Base-by-base conservation (phyloP, 1,140 invertebrate species). In the Heliothis subflexa region DNA sequence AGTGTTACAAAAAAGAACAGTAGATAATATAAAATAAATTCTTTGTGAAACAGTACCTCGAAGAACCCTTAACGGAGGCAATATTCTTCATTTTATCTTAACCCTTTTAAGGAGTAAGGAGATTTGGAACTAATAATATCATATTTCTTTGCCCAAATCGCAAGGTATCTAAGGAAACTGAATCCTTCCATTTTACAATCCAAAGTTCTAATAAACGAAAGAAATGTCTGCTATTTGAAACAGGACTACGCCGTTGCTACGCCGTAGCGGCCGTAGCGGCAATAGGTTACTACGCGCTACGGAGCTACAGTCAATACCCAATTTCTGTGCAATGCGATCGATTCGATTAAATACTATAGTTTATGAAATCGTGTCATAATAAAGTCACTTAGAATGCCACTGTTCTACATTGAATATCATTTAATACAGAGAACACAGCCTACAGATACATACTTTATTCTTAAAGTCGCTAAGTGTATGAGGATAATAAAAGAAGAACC, bases 71-170 rank as follows among this genome's bases (percentile, higher is more conserved):
- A 54, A 16, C 14, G 52, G n/a, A 54, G 7, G 52, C 52, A 54
- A 54, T 54, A 54, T 16, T 54, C 25, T 66, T 49, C 21, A 47
- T 18, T 13, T 11, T 45, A 40, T 13, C 0, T 12, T 50, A 50
- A 52, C 21, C 66, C 47, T 52, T n/a, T 70, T 70, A 52, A 70
- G 2, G 21, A 50, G 12, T 70, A 28, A 25, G 18, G 12, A 21
- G 3, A 18, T n/a, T 28, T n/a, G 11, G 12, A 70, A 49, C 18
- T 28, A 70, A 70, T 70, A 70, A 70, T 70, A 70, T 70, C 66
- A 7, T 52, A 21, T 70, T 70, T 28, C 47, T 50, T 25, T 16
- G 25, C 11, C 18, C 7, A 28, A 70, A 28, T 10, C 14, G 10
- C 28, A 70, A 28, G 47, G 47, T n/a, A 14, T 52, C 47, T n/a